Evolutionary conservation across 2,888 invertebrate species (phyloP), one percentile per base, ranked within the genome.

Genomic region (Ornithoptera alexandrae): DNA sequence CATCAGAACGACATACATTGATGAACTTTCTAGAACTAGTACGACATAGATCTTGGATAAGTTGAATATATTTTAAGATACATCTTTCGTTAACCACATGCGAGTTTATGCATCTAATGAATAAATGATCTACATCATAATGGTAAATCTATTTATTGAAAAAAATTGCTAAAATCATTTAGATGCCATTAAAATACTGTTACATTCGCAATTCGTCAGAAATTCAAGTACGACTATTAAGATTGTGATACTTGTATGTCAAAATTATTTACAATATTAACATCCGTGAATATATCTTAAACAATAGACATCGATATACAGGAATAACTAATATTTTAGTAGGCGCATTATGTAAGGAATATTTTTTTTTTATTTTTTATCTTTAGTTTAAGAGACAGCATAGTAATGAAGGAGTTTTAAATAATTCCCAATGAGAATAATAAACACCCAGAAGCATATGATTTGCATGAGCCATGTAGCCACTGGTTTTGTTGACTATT

Each of bases 11-110:
- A 63, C 42, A 30, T 68, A 58, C 66, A 67, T 42, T 36, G 39
- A 62, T 57, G 18, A 30, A 22, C 56, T n/a, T 42, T 17, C 62
- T 66, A 66, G 8, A 59, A 50, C 57, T 66, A 69, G 53, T 22
- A 66, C 61, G 50, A 57, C 53, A 50, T 65, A 17, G 60, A 60
- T 53, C 62, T 63, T 62, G 42, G 24, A 53, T 58, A 50, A 50
- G 63, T 63, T 66, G 58, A 63, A 50, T 65, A 69, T 62, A 59
- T 62, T 53, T 20, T 46, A 53, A 22, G 42, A 22, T 42, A 62
- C 30, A 50, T 53, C 46, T 63, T 56, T 63, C 42, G 39, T 68
- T 50, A 50, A 53, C 53, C 64, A 66, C 53, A 69, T 57, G 22
- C 15, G 56, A n/a, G 3, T 12, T 64, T 61, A 30, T 46, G 17